Conservation (phyloP, 1,140 invertebrate species). For the Drosophila sucinea region DNA sequence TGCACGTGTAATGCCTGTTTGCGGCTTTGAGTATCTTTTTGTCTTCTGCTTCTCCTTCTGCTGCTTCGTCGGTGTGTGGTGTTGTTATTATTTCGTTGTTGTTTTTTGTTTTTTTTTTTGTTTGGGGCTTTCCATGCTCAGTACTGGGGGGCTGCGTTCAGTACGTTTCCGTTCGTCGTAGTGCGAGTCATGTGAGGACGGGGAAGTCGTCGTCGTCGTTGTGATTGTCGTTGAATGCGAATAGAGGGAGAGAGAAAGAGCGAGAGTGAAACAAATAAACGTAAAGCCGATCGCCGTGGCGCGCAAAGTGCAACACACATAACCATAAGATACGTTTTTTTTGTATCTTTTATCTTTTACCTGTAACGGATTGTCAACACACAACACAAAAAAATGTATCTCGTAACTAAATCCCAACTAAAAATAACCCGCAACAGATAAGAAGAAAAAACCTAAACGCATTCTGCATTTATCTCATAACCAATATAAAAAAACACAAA, state of each 20-base stretch:
- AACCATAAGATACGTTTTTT: slow-evolving; percentile 1
- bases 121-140: slow-evolving; percentile 41
- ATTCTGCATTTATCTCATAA: slow-evolving; percentile 16
- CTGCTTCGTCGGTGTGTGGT: slow-evolving; percentile 18
- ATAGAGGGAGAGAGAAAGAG: background rate
- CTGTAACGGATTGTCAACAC: slow-evolving; percentile 30
- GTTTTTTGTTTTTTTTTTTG: slow-evolving; percentile 54
- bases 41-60: background rate
- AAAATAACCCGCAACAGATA: slow-evolving; percentile 49
- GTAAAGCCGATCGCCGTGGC: slow-evolving; percentile 6
- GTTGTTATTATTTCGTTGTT: slow-evolving; percentile 44
- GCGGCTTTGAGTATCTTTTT: slow-evolving; percentile 33
- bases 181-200: slow-evolving; percentile 63
- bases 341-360: slow-evolving; percentile 42
- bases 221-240: background rate
- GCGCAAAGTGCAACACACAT: slow-evolving; percentile 6
- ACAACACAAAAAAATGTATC: slow-evolving; percentile 17
- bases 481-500: slow-evolving; percentile 12
- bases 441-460: slow-evolving; percentile 23
- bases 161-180: slow-evolving; percentile 68
- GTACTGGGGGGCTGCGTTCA: slow-evolving; percentile 25
- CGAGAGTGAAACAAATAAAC: background rate
- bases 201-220: background rate
- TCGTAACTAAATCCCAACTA: slow-evolving; percentile 50
- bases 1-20: slow-evolving; percentile 43